Base-by-base conservation (phyloP, 2,797 vertebrate species). In the Melopsittacus undulatus region DNA sequence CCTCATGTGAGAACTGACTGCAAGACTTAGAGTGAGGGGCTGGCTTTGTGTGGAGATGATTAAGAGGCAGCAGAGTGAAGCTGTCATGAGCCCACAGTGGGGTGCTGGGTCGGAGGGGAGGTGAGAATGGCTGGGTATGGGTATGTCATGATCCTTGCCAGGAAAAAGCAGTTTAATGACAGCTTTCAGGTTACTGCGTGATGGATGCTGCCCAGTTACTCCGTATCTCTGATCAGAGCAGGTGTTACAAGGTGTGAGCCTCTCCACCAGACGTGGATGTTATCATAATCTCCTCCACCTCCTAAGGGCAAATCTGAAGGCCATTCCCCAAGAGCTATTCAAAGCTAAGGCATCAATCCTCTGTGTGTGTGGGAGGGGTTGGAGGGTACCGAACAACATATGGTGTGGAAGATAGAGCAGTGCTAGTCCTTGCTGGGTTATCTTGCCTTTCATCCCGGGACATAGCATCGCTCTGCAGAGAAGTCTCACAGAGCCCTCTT, bases 401-500 rank as follows among this genome's bases (percentile, higher is more conserved):
- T 10, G 64, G 81, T 2, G 0, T 17, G 79, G 89, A 56, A 69
- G 81, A 27, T 12, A 90, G 87, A 67, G 85, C 66, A 3, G 79
- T 12, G 32, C 54, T 16, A 48, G 45, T 48, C 18, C 66, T 14
- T 23, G n/a, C 29, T 52, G 51, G 2, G 2, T 7, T 30, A 0
- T 2, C 30, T 38, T 5, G 5, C 38, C 82, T 81, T 83, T 48
- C 54, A 67, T 19, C 76, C 94, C 2, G 62, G 90, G 89, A 75
- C 76, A 4, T 2, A 9, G 85, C 91, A 18, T 48, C 0, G 2
- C 59, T 92, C 40, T 14, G 76, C 80, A n/a, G 36, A 81, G 83
- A 89, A 59, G 95, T 93, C 73, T 34, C 76, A 42, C 82, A 26
- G 95, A 93, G 95, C 94, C 95, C 95, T 96, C 95, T 95, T 84